phyloP scores from a whole-genome alignment of 2,797 vertebrate species.

The Sebastes hubbsi region DNA sequence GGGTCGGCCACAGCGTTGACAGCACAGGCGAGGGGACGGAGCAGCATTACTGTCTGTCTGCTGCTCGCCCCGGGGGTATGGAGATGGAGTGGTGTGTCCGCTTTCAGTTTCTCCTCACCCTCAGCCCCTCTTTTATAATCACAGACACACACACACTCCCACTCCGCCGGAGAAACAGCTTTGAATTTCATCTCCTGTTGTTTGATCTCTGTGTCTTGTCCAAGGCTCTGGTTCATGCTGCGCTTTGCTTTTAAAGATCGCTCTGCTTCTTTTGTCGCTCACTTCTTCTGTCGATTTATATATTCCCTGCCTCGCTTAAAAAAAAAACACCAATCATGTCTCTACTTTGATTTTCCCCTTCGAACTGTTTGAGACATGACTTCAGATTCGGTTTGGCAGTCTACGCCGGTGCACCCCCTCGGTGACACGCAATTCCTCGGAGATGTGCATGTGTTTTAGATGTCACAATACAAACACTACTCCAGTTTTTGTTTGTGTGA shows the following conservation, averaged over 20 bases:
- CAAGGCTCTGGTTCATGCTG: constrained; percentile 12
- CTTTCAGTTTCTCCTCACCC: constrained; percentile 39
- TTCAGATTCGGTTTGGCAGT: background rate
- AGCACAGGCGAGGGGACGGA: constrained; percentile 28
- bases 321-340: constrained; percentile 2
- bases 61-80: constrained; percentile 25
- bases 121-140: constrained; percentile 34
- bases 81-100: constrained; percentile 35
- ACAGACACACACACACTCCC: constrained; percentile 12
- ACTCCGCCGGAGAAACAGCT: constrained; percentile 32
- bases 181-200: constrained; percentile 49
- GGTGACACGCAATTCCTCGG: background rate
- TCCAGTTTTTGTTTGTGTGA: constrained; percentile 16
- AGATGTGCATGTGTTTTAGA: constrained; percentile 14
- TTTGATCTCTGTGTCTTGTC: constrained; percentile 56
- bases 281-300: constrained; percentile 25
- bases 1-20: constrained; percentile 5
- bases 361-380: background rate
- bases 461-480: constrained; percentile 19
- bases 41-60: constrained; percentile 42
- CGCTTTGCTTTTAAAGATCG: constrained; percentile 39
- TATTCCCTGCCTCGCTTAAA: background rate
- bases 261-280: constrained; percentile 18
- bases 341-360: constrained; percentile 6
- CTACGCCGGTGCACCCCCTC: background rate